Evolutionary conservation across 2,113 vertebrate species (phyloP), one percentile per base, ranked within the genome.

Genomic region (Conger conger): DNA sequence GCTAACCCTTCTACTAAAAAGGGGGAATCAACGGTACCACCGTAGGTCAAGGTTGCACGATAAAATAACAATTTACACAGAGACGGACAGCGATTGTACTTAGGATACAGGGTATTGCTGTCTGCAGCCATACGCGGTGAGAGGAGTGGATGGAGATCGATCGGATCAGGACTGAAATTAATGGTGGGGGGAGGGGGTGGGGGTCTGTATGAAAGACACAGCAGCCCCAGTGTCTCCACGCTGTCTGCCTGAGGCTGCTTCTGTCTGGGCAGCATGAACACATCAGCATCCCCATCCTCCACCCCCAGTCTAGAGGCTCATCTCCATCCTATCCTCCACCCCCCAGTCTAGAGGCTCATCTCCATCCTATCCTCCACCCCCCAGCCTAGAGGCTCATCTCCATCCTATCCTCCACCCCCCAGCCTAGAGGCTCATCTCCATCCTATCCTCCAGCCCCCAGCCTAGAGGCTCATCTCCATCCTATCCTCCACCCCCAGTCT

Each of bases 231-330:
- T 4, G 27, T 68, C 9, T 33, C 68, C n/a, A 33, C 13, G n/a
- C 68, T 0, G 68, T 33, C 6, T 7, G 68, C 23, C 68, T n/a
- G 27, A 33, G 68, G 73, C n/a, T 76, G 63, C 76, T 92, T 94
- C 93, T 93, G 92, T 93, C 93, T 93, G 86, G 88, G 89, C 88
- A 87, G 87, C 90, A 93, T 94, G 93, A 93, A 89, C 92, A 89
- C 91, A 91, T 86, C 92, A 92, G 88, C 90, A 33, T 80, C 79
- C 42, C 33, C 1, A 37, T 42, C 79, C 38, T 80, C 42, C 45
- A 57, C 35, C 4, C 36, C 80, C 45, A 68, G 85, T 86, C 83
- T 82, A 86, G 18, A 90, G 91, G n/a, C n/a, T n/a, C n/a, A n/a
- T n/a, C n/a, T n/a, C n/a, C n/a, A n/a, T n/a, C n/a, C n/a, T n/a